A percentile compares a stretch with the other conserved stretches of the same genome.
phyloP scores from a whole-genome alignment of 2,888 invertebrate genomes.

The Noctuana brunneofusca region DNA sequence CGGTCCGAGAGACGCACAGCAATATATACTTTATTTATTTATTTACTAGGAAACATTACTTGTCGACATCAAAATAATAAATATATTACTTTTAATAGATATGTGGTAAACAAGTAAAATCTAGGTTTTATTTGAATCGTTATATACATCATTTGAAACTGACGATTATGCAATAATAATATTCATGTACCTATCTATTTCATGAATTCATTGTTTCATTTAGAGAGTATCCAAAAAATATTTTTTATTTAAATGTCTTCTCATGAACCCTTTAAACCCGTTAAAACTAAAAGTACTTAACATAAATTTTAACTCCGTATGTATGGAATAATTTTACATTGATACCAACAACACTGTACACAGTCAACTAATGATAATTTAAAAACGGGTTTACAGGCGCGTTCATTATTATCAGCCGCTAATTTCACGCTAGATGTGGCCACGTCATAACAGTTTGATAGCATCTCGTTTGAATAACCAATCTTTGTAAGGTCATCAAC shows the following conservation, averaged over 20 bases:
- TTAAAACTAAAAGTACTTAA: too few relatives aligned
- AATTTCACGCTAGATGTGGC: conserved; percentile 33
- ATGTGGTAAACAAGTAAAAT: too few relatives aligned
- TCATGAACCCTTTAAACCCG: background rate
- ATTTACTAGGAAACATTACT: too few relatives aligned
- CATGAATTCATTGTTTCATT: too few relatives aligned
- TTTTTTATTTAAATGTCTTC: too few relatives aligned
- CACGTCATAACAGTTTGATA: conserved; percentile 30
- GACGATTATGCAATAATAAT: too few relatives aligned
- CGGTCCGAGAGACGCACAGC: conserved; percentile 38
- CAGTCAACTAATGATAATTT: conserved; percentile 25
- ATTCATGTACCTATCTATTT: too few relatives aligned
- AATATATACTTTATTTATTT: background rate
- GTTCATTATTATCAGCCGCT: conserved; percentile 32
- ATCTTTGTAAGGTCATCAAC: conserved; percentile 26
- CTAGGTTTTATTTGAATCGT: too few relatives aligned
- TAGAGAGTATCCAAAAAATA: too few relatives aligned
- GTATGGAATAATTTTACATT: conserved; percentile 9
- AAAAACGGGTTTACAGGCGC: conserved; percentile 26
- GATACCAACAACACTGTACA: conserved; percentile 14
- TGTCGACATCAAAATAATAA: too few relatives aligned
- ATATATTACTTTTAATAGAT: background rate
- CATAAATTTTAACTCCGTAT: background rate
- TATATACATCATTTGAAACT: too few relatives aligned
- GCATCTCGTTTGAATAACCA: conserved; percentile 21